A percentile compares a stretch with the other conserved stretches of the same genome.
Conservation (phyloP, 2,888 invertebrate species). For the Linyphia triangularis region DNA sequence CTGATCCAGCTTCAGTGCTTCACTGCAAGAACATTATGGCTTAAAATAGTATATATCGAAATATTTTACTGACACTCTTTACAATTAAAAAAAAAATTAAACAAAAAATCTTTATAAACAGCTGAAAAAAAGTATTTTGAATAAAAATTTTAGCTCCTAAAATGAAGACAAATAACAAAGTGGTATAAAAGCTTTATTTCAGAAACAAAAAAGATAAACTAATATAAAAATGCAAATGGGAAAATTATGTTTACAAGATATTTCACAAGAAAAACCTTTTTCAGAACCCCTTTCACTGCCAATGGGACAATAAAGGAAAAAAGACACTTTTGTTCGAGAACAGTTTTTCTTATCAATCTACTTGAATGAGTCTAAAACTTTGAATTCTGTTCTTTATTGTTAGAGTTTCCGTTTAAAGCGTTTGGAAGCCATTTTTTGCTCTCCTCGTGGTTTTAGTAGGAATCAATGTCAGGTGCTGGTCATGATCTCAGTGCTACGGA, state of each 20-base stretch:
- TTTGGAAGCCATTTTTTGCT: background rate
- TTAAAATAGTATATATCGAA: no score
- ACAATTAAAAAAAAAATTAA: no score
- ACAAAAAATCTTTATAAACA: no score
- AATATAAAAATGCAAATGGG: constrained; percentile 6
- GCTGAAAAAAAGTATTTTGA: no score
- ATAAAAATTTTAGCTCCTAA: background rate
- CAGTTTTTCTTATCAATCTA: background rate
- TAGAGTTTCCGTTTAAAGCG: constrained; percentile 22
- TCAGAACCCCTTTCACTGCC: background rate
- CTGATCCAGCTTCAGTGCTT: no score
- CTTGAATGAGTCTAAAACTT: constrained; percentile 10
- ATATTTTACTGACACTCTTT: no score
- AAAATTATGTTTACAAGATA: constrained; percentile 28
- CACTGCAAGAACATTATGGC: no score
- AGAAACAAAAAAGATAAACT: background rate
- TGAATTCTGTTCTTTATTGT: constrained; percentile 11
- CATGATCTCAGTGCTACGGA: constrained; percentile 11
- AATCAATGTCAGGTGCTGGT: constrained; percentile 34
- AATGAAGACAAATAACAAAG: background rate
- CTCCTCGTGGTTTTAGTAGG: background rate
- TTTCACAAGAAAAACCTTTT: background rate
- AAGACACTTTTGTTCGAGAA: background rate
- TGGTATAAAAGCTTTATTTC: background rate
- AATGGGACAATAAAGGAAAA: constrained; percentile 1